Evolutionary conservation across 2,888 invertebrate species (phyloP), one percentile per base, ranked within the genome.

Genomic region (Xestia ashworthii): DNA sequence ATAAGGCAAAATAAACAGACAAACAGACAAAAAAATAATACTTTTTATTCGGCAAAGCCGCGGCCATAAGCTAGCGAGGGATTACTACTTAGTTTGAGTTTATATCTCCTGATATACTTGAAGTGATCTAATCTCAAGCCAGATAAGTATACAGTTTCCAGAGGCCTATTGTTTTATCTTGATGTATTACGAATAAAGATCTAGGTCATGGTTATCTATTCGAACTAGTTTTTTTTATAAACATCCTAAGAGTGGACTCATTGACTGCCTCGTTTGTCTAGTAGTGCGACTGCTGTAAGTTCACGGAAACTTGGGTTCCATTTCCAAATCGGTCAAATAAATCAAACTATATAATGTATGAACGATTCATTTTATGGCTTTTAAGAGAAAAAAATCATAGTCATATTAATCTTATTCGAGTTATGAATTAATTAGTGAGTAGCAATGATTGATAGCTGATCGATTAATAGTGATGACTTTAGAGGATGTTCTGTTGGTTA

Each of bases 191-290:
- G 11, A 22, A 38, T 25, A 25, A 41, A 41, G 32, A 78, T 55
- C 3, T 66, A 9, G 65, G 74, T 81, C 81, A 78, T 16, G 55
- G 81, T 48, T 16, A 16, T 25, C n/a, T 5, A 65, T 14, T 2
- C 11, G 19, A 32, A 38, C 9, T 9, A 60, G 25, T 60, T 25
- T 60, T 25, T n/a, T 60, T 32, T 1, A 32, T 32, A 32, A n/a
- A n/a, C n/a, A n/a, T n/a, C n/a, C n/a, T n/a, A n/a, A n/a, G n/a
- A n/a, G n/a, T n/a, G n/a, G n/a, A n/a, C n/a, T n/a, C n/a, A n/a
- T n/a, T n/a, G n/a, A n/a, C n/a, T n/a, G 16, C 32, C 0, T 25
- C 60, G 16, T 60, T 16, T 14, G 58, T 58, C 5, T 12, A 55
- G 5, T 32, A n/a, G n/a, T n/a, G 25, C 3, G 6, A 16, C 11